These are phyloP conservation scores for Anniella stebbinsi DNA, from an alignment of 2,797 vertebrate species.

Conservation along the genomic window DNA sequence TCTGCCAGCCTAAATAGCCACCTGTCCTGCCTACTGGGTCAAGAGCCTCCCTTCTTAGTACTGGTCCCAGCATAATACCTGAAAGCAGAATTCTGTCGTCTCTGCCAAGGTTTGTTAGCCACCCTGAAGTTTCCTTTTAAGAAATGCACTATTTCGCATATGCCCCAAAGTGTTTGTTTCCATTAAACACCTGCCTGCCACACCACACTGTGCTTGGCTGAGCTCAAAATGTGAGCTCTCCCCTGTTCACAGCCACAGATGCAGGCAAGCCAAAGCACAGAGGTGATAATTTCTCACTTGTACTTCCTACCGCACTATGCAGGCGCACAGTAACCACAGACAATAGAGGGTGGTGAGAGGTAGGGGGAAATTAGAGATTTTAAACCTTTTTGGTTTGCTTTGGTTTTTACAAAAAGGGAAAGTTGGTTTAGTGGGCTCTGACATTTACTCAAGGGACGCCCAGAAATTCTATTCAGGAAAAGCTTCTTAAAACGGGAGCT, in stretches of 20 bases:
- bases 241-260: constrained; percentile 1
- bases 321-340: no score
- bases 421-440: no score
- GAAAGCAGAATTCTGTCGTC: neutral
- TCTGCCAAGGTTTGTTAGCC: neutral
- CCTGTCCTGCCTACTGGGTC: no score
- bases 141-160: neutral
- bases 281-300: neutral
- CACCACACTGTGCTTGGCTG: neutral
- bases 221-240: neutral
- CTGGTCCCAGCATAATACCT: neutral
- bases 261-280: neutral
- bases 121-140: neutral
- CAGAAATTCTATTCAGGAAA: no score
- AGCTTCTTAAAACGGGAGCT: no score
- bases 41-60: neutral
- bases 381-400: no score
- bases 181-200: neutral
- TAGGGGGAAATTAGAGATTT: neutral
- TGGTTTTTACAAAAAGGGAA: no score
- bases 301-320: neutral
- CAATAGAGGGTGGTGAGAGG: neutral
- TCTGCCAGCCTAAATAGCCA: no score
- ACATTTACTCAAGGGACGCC: no score
- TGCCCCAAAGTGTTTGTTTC: neutral